Evolutionary conservation across 2,113 vertebrate genomes (phyloP).

Genomic region (Phalacrocorax aristotelis): DNA sequence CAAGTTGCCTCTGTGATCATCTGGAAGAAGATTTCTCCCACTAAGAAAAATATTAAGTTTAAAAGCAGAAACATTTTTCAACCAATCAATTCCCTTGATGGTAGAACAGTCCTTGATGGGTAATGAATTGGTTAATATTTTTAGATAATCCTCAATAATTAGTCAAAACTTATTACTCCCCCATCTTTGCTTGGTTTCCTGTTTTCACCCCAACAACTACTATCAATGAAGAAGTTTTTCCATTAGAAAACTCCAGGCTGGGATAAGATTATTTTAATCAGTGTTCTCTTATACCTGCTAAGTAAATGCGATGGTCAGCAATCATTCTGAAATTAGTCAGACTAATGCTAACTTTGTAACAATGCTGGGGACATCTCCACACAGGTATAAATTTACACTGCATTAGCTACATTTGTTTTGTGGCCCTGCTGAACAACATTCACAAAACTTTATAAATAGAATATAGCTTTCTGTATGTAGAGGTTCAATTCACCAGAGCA

Average conservation of each 20-base stretch:
- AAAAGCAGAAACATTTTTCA: not conserved
- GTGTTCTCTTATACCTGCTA: not conserved
- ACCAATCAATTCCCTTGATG: not conserved
- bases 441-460: not conserved
- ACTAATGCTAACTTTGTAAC: not conserved
- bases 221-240: not conserved
- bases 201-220: not conserved
- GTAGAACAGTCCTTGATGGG: not conserved
- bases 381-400: not conserved
- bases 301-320: not conserved
- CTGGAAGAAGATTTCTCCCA: not conserved
- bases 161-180: not conserved
- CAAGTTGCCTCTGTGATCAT: not conserved
- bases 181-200: not conserved
- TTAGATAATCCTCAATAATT: not conserved
- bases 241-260: not conserved
- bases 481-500: not conserved
- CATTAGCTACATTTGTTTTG: not conserved
- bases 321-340: not conserved
- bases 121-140: not conserved
- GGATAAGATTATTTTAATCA: not conserved
- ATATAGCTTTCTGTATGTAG: not conserved
- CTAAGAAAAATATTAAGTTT: not conserved
- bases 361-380: not conserved
- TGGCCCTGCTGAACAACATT: not conserved